Percentiles rank a stretch among this genome's conserved stretches.
Evolutionary conservation across 2,797 vertebrate genomes (phyloP).

Genomic region (Luscinia megarhynchos): DNA sequence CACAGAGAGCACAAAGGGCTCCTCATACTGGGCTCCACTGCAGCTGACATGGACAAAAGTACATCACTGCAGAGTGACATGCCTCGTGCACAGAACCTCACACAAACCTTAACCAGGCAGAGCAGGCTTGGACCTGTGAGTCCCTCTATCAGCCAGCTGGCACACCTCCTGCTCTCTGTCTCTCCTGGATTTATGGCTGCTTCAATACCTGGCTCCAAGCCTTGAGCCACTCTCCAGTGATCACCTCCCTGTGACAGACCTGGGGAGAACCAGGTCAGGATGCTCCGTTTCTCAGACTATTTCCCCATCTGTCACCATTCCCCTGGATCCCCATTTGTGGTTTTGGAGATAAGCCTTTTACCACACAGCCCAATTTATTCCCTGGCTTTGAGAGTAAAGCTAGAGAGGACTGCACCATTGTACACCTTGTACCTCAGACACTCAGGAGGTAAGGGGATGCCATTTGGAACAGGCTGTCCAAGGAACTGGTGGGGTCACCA

Average conservation of each 20-base stretch:
- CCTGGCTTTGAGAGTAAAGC: background rate
- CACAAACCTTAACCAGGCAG: background rate
- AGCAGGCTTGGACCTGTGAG: background rate
- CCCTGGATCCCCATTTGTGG: background rate
- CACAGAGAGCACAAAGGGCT: background rate
- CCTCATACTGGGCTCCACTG: background rate
- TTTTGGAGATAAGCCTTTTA: background rate
- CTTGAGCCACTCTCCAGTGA: background rate
- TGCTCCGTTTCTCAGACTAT: background rate
- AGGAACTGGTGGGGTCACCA: background rate
- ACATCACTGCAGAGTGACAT: rapidly evolving
- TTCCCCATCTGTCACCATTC: background rate
- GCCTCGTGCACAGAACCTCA: background rate
- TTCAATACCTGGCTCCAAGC: background rate
- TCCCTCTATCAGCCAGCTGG: background rate
- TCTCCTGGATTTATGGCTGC: background rate
- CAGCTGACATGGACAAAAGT: background rate
- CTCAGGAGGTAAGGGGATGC: background rate
- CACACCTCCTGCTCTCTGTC: background rate
- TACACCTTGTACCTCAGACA: background rate
- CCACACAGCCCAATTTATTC: background rate
- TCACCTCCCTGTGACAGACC: background rate
- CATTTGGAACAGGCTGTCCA: background rate
- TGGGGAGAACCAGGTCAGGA: background rate
- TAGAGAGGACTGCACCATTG: background rate